These are phyloP conservation scores for Sitta europaea DNA, from an alignment of 2,113 vertebrate genomes.

Conservation along the genomic window DNA sequence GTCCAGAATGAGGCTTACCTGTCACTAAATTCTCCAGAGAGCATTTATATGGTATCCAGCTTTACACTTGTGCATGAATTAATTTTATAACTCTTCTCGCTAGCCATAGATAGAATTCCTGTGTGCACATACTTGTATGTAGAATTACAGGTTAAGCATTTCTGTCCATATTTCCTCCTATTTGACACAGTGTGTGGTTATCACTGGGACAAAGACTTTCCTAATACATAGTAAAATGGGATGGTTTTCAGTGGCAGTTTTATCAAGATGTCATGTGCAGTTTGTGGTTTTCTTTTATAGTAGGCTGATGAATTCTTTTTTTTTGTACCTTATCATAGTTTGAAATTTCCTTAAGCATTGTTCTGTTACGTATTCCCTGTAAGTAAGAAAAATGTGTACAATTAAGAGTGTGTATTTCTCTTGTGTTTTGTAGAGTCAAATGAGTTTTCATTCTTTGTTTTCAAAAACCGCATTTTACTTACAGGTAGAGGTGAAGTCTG, in stretches of 20 bases:
- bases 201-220: background rate
- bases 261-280: background rate
- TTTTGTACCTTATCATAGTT: background rate
- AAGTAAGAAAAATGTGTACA: background rate
- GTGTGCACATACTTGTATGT: background rate
- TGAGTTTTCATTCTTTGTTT: background rate
- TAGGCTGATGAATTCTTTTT: background rate
- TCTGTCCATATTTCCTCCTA: background rate
- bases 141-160: background rate
- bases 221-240: background rate
- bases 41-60: background rate
- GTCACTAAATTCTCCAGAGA: background rate
- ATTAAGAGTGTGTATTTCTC: background rate
- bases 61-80: background rate
- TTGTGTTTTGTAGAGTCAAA: background rate
- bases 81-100: background rate
- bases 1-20: background rate
- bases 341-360: background rate
- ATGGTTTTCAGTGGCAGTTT: background rate
- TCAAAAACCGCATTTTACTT: background rate
- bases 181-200: background rate
- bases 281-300: background rate
- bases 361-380: background rate
- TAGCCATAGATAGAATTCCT: background rate
- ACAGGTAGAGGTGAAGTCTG: background rate